Percentiles rank a stretch among this genome's conserved stretches.
These are phyloP conservation scores for Sarcophaga variegata DNA, from an alignment of 2,888 invertebrate species.

Conservation along the genomic window DNA sequence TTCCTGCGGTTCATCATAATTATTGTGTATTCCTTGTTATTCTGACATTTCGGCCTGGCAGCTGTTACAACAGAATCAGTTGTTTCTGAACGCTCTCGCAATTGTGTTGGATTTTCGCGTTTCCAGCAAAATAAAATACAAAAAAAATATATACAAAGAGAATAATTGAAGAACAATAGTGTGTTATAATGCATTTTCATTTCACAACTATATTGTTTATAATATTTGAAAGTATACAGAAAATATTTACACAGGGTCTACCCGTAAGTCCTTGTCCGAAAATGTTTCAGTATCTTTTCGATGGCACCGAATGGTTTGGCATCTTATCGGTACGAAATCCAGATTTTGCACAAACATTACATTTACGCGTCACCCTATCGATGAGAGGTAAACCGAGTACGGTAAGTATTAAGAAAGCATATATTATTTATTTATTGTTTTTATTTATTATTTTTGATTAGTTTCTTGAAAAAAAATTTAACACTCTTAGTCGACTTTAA, in stretches of 20 bases:
- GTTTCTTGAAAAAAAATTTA: too few relatives aligned
- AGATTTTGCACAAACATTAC: slow-evolving; percentile 74
- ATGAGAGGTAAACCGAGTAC: slow-evolving; percentile 79
- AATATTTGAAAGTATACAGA: slow-evolving; percentile 72
- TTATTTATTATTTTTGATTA: not conserved
- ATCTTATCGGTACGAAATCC: slow-evolving; percentile 79
- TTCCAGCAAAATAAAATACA: slow-evolving; percentile 15
- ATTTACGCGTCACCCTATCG: slow-evolving; percentile 78
- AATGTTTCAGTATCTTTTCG: slow-evolving; percentile 81
- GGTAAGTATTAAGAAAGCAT: slow-evolving; percentile 78
- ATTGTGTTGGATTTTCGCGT: slow-evolving; percentile 62
- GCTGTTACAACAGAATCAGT: slow-evolving; percentile 64
- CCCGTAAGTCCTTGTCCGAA: slow-evolving; percentile 80
- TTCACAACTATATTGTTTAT: slow-evolving; percentile 71
- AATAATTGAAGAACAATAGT: not conserved
- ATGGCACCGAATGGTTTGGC: slow-evolving; percentile 82
- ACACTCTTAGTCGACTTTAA: too few relatives aligned
- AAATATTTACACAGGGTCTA: slow-evolving; percentile 75
- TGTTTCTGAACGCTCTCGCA: slow-evolving; percentile 65
- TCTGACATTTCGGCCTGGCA: slow-evolving; percentile 21
- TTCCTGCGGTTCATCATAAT: slow-evolving; percentile 7
- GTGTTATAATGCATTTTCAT: slow-evolving; percentile 71
- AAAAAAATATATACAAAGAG: not conserved
- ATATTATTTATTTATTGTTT: not conserved
- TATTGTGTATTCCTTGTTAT: not conserved